Base-by-base conservation (phyloP, 2,113 vertebrate genomes). In the Gobio gobio region DNA sequence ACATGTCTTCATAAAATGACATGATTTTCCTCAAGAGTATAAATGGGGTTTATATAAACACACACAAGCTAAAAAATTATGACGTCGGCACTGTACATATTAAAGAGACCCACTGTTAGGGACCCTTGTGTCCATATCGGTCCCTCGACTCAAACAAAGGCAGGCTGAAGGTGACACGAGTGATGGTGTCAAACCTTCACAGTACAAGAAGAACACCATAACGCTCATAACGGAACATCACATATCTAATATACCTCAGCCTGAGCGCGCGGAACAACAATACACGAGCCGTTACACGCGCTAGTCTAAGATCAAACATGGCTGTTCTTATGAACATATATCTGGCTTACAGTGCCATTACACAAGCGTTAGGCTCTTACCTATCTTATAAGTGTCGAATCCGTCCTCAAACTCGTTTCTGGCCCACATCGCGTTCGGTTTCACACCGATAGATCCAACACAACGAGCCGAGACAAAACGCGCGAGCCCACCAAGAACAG, bases 371-470 rank as follows among this genome's bases (percentile, higher is more conserved):
- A 24, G 18, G 3, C 12, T 49, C 87, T 81, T 88, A 92, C 92
- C 92, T 47, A 87, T 74, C 82, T 91, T 91, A 83, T 88, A 91
- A 10, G 87, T 49, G 40, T 90, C 89, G 66, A 90, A 88, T 24
- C 86, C 89, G 47, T 90, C 91, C 79, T 90, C 90, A 22, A 91
- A 91, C 56, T 91, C 90, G 75, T 78, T 88, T 79, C 89, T 91
- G 78, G 83, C 85, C 92, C 92, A 93, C 92, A 93, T 93, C 24
- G 82, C 85, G 45, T 54, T 54, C 75, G 89, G 49, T 81, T 45
- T 77, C 78, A 63, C 45, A 78, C 36, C 43, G 63, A 47, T 75
- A 26, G 13, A 51, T 74, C 83, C 64, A 43, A 47, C 43, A 61
- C n/a, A 51, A 58, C 12, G 61, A 78, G 40, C 63, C 54, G 36